Base-by-base conservation (phyloP, 2,113 vertebrate genomes). In the Neolamprologus tretocephalus region DNA sequence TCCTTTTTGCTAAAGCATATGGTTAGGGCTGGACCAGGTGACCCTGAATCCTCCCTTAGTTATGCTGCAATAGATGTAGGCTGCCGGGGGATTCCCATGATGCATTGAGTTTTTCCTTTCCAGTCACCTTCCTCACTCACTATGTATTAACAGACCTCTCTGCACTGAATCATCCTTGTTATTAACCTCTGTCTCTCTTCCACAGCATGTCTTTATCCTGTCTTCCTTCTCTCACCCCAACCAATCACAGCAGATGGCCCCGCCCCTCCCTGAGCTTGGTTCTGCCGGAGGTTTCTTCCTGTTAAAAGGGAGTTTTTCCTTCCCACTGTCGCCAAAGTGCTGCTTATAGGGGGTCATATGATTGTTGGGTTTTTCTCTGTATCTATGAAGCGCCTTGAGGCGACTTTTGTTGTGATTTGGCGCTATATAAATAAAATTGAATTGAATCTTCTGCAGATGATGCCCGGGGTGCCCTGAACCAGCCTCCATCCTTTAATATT, bases 201-300 rank as follows among this genome's bases (percentile, higher is more conserved):
- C 16, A 49, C 47, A 19, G 47, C 47, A 49, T 19, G 16, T 49
- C 16, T 49, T 49, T 9, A 19, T 0, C 4, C 16, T 9, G 47
- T 49, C 47, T 19, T 49, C 8, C 8, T 49, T 49, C 47, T 49
- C 16, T 49, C 47, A 0, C 7, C 49, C 19, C 49, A 54, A 54
- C 51, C 5, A 0, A 0, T 54, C 9, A 0, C 9, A 54, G 51
- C n/a, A 54, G 51, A 54, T 54, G n/a, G n/a, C 51, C 49, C 19
- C n/a, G 51, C n/a, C 51, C 51, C 51, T 54, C 51, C 51, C 51
- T 54, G 51, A 21, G n/a, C 19, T 19, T 53, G 51, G 51, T 53
- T 53, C 19, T 21, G 19, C 0, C 0, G 2, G 3, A 6, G n/a
- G n/a, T 21, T 53, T 53, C n/a, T 54, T 54, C 51, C 51, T 54